Evolutionary conservation across 2,797 vertebrate genomes (phyloP).

Genomic region (Neostethus bicornis): DNA sequence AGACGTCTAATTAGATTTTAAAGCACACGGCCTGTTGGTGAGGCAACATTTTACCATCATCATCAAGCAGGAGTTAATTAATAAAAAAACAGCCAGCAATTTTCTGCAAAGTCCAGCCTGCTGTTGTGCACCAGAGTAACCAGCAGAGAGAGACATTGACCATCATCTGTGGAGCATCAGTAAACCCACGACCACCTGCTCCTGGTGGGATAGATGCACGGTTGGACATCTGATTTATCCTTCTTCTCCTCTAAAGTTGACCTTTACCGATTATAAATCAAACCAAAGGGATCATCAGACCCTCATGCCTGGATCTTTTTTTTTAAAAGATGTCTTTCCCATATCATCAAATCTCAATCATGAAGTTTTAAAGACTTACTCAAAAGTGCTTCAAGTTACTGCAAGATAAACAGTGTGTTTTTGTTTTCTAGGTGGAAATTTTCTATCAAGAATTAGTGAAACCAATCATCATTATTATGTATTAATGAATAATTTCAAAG

Average conservation of each 20-base stretch:
- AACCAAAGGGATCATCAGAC: too few relatives aligned
- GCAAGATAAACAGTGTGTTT: not conserved
- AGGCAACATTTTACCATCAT: constrained; percentile 46
- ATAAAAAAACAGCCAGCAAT: constrained; percentile 31
- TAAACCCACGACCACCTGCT: too few relatives aligned
- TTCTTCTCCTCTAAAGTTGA: too few relatives aligned
- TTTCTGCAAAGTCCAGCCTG: constrained; percentile 10
- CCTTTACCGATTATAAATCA: too few relatives aligned
- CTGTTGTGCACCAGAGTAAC: constrained; percentile 71
- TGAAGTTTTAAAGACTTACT: not conserved
- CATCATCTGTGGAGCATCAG: constrained; percentile 23
- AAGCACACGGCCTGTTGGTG: constrained; percentile 65
- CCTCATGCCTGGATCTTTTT: not conserved
- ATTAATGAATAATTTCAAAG: too few relatives aligned
- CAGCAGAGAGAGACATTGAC: constrained; percentile 74
- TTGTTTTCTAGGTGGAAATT: too few relatives aligned
- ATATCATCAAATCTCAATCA: constrained; percentile 4
- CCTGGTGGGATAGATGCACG: too few relatives aligned
- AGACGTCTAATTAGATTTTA: constrained; percentile 44
- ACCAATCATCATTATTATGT: too few relatives aligned
- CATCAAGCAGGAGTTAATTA: constrained; percentile 32
- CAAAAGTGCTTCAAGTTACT: not conserved
- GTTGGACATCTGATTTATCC: too few relatives aligned
- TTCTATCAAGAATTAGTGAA: too few relatives aligned
- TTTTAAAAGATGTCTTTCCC: constrained; percentile 2